Conservation (phyloP, 2,888 invertebrate species). For the Troglohyphantes excavatus region DNA sequence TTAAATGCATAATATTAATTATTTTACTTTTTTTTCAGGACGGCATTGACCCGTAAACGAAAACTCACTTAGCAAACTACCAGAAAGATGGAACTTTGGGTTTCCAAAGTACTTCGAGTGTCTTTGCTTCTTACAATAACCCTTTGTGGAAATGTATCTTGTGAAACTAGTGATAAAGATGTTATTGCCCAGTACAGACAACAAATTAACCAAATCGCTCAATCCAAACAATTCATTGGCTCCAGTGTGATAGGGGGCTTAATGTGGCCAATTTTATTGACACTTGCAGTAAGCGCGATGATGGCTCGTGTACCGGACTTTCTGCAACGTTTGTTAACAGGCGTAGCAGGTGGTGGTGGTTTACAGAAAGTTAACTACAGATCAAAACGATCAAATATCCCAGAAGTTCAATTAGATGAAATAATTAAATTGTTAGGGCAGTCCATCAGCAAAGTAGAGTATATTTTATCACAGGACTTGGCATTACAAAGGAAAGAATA, state of each 20-base stretch:
- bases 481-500: background rate
- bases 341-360: conserved; percentile 27
- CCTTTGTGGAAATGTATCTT: background rate
- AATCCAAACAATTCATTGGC: conserved; percentile 67
- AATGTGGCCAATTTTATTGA: conserved; percentile 73
- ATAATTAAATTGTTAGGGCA: conserved; percentile 31
- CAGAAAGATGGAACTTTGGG: background rate
- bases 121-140: background rate
- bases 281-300: conserved; percentile 32
- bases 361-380: background rate
- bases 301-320: conserved; percentile 60
- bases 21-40: background rate
- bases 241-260: conserved; percentile 71
- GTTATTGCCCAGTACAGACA: background rate
- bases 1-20: too few relatives aligned
- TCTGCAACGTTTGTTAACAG: conserved; percentile 50
- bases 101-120: background rate
- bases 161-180: conserved; percentile 3
- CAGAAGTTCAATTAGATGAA: conserved; percentile 29
- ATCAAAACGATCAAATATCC: conserved; percentile 20
- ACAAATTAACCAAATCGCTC: background rate
- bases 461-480: background rate
- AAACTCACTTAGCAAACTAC: background rate
- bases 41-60: background rate
- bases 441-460: conserved; percentile 3